Percentiles rank a stretch among this genome's conserved stretches.
Conservation (phyloP, 2,113 vertebrate species). For the Notarius quadriscutis region DNA sequence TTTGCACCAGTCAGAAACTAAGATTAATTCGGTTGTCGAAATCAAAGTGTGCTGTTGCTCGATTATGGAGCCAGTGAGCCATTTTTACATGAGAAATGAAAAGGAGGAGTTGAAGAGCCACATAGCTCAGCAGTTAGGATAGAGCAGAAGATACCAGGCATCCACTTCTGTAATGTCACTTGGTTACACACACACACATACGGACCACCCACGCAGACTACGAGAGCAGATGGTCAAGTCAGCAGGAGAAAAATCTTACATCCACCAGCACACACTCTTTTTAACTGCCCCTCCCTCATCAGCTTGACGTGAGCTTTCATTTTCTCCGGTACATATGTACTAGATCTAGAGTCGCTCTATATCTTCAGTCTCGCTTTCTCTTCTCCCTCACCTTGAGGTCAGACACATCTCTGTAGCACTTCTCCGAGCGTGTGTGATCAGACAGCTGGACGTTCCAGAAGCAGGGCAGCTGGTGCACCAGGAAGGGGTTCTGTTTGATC, state of each 20-base stretch:
- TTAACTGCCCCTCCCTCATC: background rate
- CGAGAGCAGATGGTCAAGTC: slow-evolving; percentile 34
- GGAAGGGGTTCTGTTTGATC: slow-evolving; percentile 98
- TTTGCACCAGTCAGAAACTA: background rate
- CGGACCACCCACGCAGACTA: background rate
- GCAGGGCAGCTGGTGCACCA: slow-evolving; percentile 96
- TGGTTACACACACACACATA: background rate
- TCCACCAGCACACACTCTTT: slow-evolving; percentile 12
- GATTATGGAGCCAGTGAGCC: background rate
- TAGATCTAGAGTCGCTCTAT: background rate
- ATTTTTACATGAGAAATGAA: background rate
- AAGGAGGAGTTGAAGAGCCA: slow-evolving; percentile 7
- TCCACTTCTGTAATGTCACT: slow-evolving; percentile 5
- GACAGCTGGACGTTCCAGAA: slow-evolving; percentile 99
- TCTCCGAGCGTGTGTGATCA: slow-evolving; percentile 97
- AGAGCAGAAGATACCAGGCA: slow-evolving; percentile 27
- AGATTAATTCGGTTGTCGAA: background rate
- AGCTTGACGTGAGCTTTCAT: background rate
- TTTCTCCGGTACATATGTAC: background rate
- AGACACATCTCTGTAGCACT: slow-evolving; percentile 97
- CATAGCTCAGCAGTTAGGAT: background rate
- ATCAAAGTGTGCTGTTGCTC: background rate
- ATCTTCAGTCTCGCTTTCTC: background rate
- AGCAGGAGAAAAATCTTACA: slow-evolving; percentile 20
- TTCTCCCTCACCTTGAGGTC: slow-evolving; percentile 88